Base-by-base conservation (phyloP, 2,113 vertebrate species). In the Lates calcarifer region DNA sequence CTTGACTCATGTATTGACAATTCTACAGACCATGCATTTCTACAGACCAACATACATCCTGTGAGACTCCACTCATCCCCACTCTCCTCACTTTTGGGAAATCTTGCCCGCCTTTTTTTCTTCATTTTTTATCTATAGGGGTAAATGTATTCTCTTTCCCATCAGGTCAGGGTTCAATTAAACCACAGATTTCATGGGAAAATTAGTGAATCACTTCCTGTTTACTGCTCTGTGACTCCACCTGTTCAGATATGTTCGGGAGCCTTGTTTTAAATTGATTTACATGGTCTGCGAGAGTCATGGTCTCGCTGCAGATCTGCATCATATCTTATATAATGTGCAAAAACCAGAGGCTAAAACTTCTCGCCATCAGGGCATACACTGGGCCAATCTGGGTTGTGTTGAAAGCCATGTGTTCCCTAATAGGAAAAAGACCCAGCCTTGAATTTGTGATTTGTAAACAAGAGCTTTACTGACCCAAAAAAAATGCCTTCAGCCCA, bases 11-110 rank as follows among this genome's bases (percentile, higher is more conserved):
- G n/a, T n/a, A n/a, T n/a, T n/a, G n/a, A n/a, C n/a, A n/a, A n/a
- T n/a, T n/a, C n/a, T n/a, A n/a, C n/a, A n/a, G n/a, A n/a, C n/a
- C n/a, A n/a, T n/a, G n/a, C n/a, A n/a, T n/a, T 35, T 35, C 33
- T 47, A 22, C 20, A n/a, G 43, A 45, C 13, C 22, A 12, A 1
- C 35, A 47, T 24, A 14, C 85, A 72, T 91, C 87, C 86, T 73
- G 61, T 85, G 78, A 82, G 79, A 84, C 72, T 64, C 18, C 2
- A 5, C 58, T 33, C 15, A 2, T 56, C 64, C 53, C 74, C 22
- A 22, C 8, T 17, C 37, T 35, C 18, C 1, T 53, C 35, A 64
- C 47, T 79, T 73, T 74, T 0, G 17, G 85, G 77, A 87, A 77
- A 39, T 65, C 7, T 35, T 26, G 3, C 6, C 3, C 4, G n/a